Percentiles rank a stretch among this genome's conserved stretches.
These are phyloP conservation scores for Thamnaconus septentrionalis DNA, from an alignment of 2,113 vertebrate species.

Conservation along the genomic window DNA sequence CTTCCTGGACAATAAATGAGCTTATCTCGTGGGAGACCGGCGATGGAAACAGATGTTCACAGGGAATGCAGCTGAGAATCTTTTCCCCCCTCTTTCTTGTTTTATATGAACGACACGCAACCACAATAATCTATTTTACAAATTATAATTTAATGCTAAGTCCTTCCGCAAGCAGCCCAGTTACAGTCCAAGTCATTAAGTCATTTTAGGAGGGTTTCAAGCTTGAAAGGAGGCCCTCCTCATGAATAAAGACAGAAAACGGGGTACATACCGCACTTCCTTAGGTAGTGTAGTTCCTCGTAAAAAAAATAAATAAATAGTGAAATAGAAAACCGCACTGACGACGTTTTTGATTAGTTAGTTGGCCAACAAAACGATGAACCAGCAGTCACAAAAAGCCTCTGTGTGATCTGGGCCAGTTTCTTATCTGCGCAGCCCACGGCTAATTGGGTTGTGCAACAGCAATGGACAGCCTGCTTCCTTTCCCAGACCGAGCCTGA, in stretches of 20 bases:
- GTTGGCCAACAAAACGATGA: slow-evolving; percentile 11
- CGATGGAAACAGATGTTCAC: slow-evolving; percentile 60
- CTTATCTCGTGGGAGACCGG: slow-evolving; percentile 55
- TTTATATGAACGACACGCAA: not conserved
- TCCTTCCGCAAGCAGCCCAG: too few species aligned
- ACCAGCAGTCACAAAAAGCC: slow-evolving; percentile 25
- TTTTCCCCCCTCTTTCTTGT: not conserved
- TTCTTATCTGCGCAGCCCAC: slow-evolving; percentile 47
- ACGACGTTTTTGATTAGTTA: slow-evolving; percentile 14
- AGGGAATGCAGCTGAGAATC: slow-evolving; percentile 16
- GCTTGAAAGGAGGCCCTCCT: too few species aligned
- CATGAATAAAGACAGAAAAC: too few species aligned
- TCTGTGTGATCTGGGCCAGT: slow-evolving; percentile 40
- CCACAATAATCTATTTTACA: too few species aligned
- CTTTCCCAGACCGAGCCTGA: slow-evolving; percentile 70
- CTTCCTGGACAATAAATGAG: slow-evolving; percentile 61
- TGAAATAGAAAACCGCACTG: not conserved
- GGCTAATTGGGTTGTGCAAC: slow-evolving; percentile 69
- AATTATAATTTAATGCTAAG: too few species aligned
- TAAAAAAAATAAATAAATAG: too few species aligned
- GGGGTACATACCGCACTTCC: too few species aligned
- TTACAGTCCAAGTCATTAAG: too few species aligned
- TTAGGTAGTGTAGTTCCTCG: too few species aligned
- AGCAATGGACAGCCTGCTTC: slow-evolving; percentile 64
- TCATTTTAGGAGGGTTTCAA: too few species aligned